Base-by-base conservation (phyloP, 1,140 invertebrate species). In the Melanaphis sacchari region DNA sequence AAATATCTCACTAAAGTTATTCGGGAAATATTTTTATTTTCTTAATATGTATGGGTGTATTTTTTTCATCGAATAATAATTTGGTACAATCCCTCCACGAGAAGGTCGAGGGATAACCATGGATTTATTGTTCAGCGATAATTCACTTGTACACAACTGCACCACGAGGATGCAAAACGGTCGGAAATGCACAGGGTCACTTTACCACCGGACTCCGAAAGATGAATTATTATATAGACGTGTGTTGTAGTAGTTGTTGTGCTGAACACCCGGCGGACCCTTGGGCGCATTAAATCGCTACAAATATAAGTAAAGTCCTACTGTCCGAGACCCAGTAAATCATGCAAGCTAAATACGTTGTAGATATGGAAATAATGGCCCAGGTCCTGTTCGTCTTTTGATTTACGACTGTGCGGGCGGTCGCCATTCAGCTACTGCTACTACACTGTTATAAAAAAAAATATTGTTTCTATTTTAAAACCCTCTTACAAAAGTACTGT, bases 301-400 rank as follows among this genome's bases (percentile, higher is more conserved):
- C 90, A 91, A 91, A 91, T 91, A 91, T 91, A 91, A 91, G 90
- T 91, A 91, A 91, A 91, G 90, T 91, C 59, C 90, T 41, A 8
- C 90, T 81, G 90, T 91, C 90, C 90, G 90, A 91, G 59, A 91
- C 38, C 66, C 90, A 82, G 90, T 91, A 91, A 91, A 91, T 91
- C 90, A 91, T 91, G 40, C 24, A 3, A 5, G 66, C 90, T 91
- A 91, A 91, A 91, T 49, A 82, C 90, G 90, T 40, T 81, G 66
- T 46, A 82, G 90, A 82, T 91, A 91, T 91, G 90, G 90, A 91
- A 91, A 91, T 91, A 91, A 91, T 91, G 90, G 90, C 11, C 90
- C 54, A 54, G 90, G 54, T 54, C 90, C 43, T n/a, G 85, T 87
- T 87, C 90, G 90, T 81, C 90, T 91, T 91, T 46, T 91, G 90